Evolutionary conservation across 92 coral and sea anemone species (phyloP).

Genomic region (Pocillopora grandis): DNA sequence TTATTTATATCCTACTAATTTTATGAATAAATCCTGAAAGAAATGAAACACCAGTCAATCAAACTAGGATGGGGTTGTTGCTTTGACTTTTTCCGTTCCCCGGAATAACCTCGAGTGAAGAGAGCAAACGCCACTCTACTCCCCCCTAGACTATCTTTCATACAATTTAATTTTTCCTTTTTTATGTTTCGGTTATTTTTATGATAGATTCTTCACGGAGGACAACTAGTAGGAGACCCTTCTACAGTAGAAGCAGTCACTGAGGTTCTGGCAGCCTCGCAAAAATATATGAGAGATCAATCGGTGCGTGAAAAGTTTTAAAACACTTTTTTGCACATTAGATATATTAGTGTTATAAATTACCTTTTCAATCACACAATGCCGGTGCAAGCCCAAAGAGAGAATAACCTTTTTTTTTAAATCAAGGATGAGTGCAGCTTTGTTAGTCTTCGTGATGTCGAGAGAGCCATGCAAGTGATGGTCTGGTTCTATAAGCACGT

Average conservation of each 20-base stretch:
- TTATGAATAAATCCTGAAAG: too few relatives aligned
- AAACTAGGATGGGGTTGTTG: too few relatives aligned
- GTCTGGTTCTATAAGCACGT: slow-evolving; percentile 76
- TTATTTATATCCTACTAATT: too few relatives aligned
- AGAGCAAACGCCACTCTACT: too few relatives aligned
- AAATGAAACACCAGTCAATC: too few relatives aligned
- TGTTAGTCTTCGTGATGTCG: slow-evolving; percentile 92
- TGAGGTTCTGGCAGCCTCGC: slow-evolving; percentile 74
- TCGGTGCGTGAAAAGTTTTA: slow-evolving; percentile 45
- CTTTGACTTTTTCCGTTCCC: too few relatives aligned
- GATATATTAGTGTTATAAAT: too few relatives aligned
- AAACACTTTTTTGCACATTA: too few relatives aligned
- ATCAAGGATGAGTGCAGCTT: slow-evolving; percentile 89
- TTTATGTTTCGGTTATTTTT: background rate
- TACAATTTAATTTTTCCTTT: too few relatives aligned
- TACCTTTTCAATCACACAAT: background rate
- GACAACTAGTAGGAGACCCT: slow-evolving; percentile 54
- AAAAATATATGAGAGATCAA: slow-evolving; percentile 81
- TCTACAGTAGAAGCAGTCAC: slow-evolving; percentile 62
- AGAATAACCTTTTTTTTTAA: background rate
- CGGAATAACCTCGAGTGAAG: too few relatives aligned
- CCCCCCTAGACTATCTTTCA: too few relatives aligned
- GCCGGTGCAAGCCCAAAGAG: background rate
- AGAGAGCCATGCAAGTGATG: slow-evolving; percentile 78
- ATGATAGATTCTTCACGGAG: slow-evolving; percentile 49